Base-by-base conservation (phyloP, 1,140 invertebrate species). In the Pectinophora gossypiella region DNA sequence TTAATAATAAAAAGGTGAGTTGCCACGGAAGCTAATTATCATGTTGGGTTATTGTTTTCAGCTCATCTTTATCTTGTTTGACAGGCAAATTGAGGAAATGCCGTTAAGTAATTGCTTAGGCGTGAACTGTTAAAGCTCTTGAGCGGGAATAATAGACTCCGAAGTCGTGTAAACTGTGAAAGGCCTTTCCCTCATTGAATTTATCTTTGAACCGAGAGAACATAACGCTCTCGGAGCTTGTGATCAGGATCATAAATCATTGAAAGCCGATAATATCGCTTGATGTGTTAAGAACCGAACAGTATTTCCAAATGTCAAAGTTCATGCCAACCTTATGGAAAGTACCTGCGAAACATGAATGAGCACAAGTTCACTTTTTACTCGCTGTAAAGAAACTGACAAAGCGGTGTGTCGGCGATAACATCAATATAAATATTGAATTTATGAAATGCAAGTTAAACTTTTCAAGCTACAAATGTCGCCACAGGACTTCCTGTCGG, bases 51-150 rank as follows among this genome's bases (percentile, higher is more conserved):
- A 40, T 40, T 40, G 36, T 40, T 40, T 40, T 40, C 13, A 40
- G 36, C 36, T 40, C 36, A 40, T 40, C 36, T 40, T 40, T 15
- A 40, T 40, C 36, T 40, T 40, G 36, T 40, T 40, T 40, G 36
- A 40, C 36, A 40, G 36, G 36, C 36, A 40, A 40, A 40, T 40
- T 40, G 36, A 40, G 36, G 36, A 40, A 40, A 40, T 15, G 36
- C 13, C 13, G n/a, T 18, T 40, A 27, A 40, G 36, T 40, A 40
- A 40, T 40, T 40, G 36, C 2, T 40, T 40, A 40, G 36, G 36
- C 36, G 36, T 40, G 16, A 40, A 40, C 36, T 16, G 36, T n/a
- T 40, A 5, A 16, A 40, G 36, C 36, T 15, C 35, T 32, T 18
- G 6, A 40, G 10, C 16, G 3, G 16, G 36, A 40, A 40, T 40